Conservation (phyloP, 2,797 vertebrate species). For the Phylloscopus collybita region DNA sequence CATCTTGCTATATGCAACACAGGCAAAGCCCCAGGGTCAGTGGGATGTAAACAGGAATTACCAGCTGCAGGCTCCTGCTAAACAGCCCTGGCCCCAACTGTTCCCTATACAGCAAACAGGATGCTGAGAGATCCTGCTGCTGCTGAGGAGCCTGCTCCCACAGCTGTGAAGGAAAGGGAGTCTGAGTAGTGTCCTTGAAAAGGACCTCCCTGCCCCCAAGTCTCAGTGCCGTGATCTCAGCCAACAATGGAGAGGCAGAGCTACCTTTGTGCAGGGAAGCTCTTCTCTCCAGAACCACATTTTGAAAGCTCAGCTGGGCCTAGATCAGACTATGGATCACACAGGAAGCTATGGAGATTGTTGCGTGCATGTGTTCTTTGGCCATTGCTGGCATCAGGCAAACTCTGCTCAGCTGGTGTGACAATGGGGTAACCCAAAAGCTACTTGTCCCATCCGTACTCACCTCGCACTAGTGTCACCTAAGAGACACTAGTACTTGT, state of each 20-base stretch:
- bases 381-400: neutral
- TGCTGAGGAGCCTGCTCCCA: neutral
- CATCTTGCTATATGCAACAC: rapidly evolving
- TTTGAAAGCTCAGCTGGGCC: neutral
- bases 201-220: neutral
- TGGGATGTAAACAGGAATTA: constrained; percentile 51
- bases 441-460: neutral
- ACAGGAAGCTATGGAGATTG: neutral
- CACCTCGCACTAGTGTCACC: neutral
- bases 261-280: neutral
- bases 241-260: rapidly evolving
- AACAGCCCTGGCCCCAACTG: neutral
- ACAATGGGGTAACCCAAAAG: neutral
- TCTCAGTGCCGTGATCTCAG: neutral
- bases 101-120: neutral
- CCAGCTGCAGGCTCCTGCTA: constrained; percentile 1
- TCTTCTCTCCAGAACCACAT: neutral
- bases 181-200: neutral
- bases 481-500: neutral
- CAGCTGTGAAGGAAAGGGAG: neutral
- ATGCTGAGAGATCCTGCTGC: constrained; percentile 15
- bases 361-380: neutral
- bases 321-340: neutral
- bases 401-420: neutral
- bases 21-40: neutral